Conservation (phyloP, 2,888 invertebrate species). For the Harpalus rufipes region DNA sequence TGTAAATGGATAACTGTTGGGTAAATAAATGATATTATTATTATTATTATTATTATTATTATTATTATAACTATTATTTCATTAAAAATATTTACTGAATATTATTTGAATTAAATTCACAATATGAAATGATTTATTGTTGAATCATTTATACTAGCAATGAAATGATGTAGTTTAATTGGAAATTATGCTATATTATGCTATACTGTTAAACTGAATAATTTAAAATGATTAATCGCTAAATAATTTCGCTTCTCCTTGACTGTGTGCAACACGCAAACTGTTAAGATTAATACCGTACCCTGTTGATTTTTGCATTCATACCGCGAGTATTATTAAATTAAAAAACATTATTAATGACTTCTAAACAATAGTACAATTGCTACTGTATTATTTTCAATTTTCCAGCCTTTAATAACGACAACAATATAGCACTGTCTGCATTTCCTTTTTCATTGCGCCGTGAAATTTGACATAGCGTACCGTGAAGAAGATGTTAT, state of each 20-base stretch:
- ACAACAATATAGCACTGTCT: too few relatives aligned
- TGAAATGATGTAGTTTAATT: background rate
- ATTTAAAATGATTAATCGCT: slow-evolving; percentile 24
- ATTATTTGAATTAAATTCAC: background rate
- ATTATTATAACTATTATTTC: too few relatives aligned
- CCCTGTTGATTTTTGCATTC: background rate
- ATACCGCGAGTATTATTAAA: background rate
- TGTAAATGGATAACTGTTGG: too few relatives aligned
- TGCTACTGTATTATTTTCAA: background rate
- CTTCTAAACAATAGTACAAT: background rate
- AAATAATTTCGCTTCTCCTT: slow-evolving; percentile 11
- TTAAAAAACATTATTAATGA: background rate
- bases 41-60: too few relatives aligned
- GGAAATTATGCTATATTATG: background rate
- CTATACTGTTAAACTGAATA: slow-evolving; percentile 7
- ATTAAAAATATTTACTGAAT: background rate
- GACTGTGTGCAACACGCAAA: background rate
- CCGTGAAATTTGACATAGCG: background rate
- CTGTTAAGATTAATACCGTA: background rate
- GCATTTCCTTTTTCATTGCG: background rate
- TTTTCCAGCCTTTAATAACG: too few relatives aligned
- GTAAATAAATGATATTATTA: too few relatives aligned
- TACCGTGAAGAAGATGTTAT: background rate
- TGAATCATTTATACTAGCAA: background rate
- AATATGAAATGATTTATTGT: background rate